Conservation (phyloP, 2,888 invertebrate species). For the Eurois occulta region DNA sequence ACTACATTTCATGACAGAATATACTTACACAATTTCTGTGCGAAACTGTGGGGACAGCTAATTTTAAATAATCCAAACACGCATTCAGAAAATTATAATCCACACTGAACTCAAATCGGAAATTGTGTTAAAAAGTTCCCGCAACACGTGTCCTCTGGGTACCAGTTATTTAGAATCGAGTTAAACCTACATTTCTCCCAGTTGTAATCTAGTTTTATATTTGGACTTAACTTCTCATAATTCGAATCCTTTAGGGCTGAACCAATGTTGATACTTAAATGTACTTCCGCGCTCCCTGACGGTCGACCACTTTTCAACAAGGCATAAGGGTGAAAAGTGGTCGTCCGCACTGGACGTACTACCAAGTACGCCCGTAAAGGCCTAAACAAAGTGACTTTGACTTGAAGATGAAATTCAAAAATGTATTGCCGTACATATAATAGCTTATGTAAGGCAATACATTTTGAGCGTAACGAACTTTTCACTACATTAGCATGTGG, state of each 20-base stretch:
- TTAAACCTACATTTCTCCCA: constrained; percentile 31
- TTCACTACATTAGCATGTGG: too few relatives aligned
- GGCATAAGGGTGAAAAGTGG: background rate
- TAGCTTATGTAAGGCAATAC: too few relatives aligned
- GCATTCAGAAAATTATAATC: background rate
- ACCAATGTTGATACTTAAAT: background rate
- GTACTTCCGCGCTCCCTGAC: background rate
- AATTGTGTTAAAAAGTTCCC: constrained; percentile 39
- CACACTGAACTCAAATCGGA: constrained; percentile 8
- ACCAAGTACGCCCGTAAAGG: too few relatives aligned
- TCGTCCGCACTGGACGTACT: too few relatives aligned
- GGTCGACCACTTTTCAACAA: background rate
- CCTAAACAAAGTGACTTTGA: too few relatives aligned
- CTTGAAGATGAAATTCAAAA: too few relatives aligned
- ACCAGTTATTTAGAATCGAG: constrained; percentile 34
- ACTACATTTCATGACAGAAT: background rate
- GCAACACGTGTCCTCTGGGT: constrained; percentile 27
- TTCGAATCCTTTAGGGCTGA: background rate
- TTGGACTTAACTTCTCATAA: background rate
- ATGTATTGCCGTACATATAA: too few relatives aligned
- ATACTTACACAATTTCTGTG: background rate
- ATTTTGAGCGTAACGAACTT: too few relatives aligned
- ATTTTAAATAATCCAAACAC: background rate
- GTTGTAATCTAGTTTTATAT: constrained; percentile 40
- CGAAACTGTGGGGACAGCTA: background rate